Evolutionary conservation across 1,140 invertebrate genomes (phyloP), one percentile per base, ranked within the genome.

Genomic region (Cotesia chilonis): DNA sequence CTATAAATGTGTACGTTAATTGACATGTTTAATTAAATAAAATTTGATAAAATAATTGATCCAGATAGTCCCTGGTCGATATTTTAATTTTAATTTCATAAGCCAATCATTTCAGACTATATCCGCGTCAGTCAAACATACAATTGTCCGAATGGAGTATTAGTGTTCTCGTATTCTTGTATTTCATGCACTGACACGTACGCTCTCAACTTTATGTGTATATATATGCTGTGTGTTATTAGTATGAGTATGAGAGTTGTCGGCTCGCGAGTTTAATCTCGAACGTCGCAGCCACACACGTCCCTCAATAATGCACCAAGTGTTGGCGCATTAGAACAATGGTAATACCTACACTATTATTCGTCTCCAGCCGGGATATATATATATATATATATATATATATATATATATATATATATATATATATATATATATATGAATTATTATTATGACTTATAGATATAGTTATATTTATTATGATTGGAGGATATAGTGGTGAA

Each of bases 321-420:
- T 57, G 68, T 60, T 69, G 68, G 37, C 52, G 68, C 68, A 69
- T 69, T 69, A 69, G 68, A 57, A 69, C 68, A 69, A 69, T 69
- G 7, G 68, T 20, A 59, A 59, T 47, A 47, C 41, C 41, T 47
- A 6, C 10, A 47, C 41, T 47, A 47, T 47, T 47, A 47, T 47
- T 9, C 41, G 10, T 47, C 6, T 47, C 28, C 28, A 28, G 28
- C 28, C 28, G 28, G 6, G 6, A 47, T 47, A 6, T 47, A 47
- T 41, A 5, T 41, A 41, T 41, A 41, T 5, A 3, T 14, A 14
- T 14, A 14, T 14, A 14, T 14, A 14, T 14, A 14, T 14, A 14
- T 14, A 14, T 14, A 14, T 14, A 14, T 14, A 14, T 14, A 14
- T 14, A 14, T 14, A 14, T 14, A 14, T 14, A 14, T 14, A 14